Conservation (phyloP, 2,888 invertebrate genomes). For the Lithosia quadra region DNA sequence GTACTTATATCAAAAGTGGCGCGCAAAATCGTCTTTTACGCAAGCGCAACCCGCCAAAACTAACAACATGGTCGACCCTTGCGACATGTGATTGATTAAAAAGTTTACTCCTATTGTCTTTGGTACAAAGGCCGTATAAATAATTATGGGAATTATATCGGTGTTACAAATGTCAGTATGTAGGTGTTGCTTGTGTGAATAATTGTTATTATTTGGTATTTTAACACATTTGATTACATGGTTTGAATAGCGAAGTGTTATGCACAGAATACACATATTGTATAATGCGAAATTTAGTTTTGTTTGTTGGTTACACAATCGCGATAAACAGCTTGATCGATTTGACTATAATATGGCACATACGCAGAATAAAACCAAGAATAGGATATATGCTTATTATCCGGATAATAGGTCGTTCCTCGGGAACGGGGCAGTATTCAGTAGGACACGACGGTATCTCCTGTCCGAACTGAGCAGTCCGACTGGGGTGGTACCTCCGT, state of each 20-base stretch:
- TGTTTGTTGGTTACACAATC: constrained; percentile 2
- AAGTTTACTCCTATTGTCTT: constrained; percentile 78
- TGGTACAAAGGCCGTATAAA: constrained; percentile 63
- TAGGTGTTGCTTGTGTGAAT: constrained; percentile 53
- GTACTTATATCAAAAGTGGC: too few species aligned
- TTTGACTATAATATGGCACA: neutral
- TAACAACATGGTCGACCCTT: constrained; percentile 60
- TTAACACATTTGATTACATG: constrained; percentile 32
- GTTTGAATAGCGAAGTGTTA: constrained; percentile 27
- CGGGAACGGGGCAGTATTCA: too few species aligned
- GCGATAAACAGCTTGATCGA: neutral
- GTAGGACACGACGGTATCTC: too few species aligned
- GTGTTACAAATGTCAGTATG: constrained; percentile 54
- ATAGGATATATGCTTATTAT: too few species aligned
- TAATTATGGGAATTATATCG: constrained; percentile 71
- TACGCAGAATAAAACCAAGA: too few species aligned
- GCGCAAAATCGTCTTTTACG: constrained; percentile 45
- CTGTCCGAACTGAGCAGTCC: too few species aligned
- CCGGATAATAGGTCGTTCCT: too few species aligned
- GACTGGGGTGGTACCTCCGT: too few species aligned
- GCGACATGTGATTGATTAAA: constrained; percentile 77
- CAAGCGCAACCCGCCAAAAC: constrained; percentile 65
- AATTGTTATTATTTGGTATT: constrained; percentile 34
- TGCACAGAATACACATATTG: constrained; percentile 1
- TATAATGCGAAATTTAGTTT: neutral